These are phyloP conservation scores for Ophion ventricosus DNA, from an alignment of 2,888 invertebrate species.

Conservation along the genomic window DNA sequence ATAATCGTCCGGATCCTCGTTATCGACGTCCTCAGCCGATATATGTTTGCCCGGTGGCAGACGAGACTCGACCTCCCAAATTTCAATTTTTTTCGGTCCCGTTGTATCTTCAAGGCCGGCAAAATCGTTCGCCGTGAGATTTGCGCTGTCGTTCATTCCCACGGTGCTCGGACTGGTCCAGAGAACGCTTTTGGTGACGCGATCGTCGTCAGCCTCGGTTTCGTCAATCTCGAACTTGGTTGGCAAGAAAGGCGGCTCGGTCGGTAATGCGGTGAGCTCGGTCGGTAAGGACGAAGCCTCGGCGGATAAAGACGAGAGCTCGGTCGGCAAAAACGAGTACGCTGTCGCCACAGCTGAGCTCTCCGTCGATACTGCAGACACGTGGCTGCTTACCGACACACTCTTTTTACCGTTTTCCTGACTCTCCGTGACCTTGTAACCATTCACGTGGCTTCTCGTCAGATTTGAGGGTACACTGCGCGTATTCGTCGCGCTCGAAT, in stretches of 20 bases:
- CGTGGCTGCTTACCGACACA: not conserved
- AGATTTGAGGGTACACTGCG: constrained; percentile 48
- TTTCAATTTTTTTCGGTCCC: constrained; percentile 69
- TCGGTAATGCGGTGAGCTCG: constrained; percentile 49
- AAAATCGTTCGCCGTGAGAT: constrained; percentile 69
- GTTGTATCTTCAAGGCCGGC: constrained; percentile 19
- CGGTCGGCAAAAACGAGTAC: not conserved
- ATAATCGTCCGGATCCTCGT: constrained; percentile 33
- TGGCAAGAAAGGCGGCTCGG: constrained; percentile 62
- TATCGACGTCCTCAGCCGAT: constrained; percentile 43
- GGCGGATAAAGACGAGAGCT: not conserved
- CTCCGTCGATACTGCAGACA: not conserved
- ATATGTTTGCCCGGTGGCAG: constrained; percentile 47
- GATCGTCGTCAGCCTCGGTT: constrained; percentile 65
- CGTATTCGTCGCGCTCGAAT: constrained; percentile 52
- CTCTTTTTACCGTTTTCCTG: not conserved
- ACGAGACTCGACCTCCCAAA: constrained; percentile 57
- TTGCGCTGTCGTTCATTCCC: constrained; percentile 1
- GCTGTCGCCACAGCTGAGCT: not conserved
- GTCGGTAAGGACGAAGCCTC: constrained; percentile 37
- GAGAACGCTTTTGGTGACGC: constrained; percentile 72
- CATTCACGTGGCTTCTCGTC: constrained; percentile 33
- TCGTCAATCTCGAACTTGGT: constrained; percentile 70
- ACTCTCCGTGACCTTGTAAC: not conserved
- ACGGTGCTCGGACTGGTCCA: constrained; percentile 74